Percentiles rank a stretch among this genome's conserved stretches.
These are phyloP conservation scores for Rhagonycha lutea DNA, from an alignment of 2,888 invertebrate genomes.

Conservation along the genomic window DNA sequence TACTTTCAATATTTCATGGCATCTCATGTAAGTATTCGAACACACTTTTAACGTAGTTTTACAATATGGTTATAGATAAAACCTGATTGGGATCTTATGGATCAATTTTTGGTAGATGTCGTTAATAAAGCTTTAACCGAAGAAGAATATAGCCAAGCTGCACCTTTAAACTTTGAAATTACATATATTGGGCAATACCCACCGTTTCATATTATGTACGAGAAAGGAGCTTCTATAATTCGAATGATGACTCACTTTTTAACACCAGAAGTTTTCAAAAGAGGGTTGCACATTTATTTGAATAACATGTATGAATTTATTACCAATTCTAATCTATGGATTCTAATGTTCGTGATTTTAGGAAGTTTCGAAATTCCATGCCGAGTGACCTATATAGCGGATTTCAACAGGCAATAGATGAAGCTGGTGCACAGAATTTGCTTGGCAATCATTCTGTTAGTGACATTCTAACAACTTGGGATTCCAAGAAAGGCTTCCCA, in stretches of 20 bases:
- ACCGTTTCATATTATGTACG: conserved; percentile 5
- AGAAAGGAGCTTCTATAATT: conserved; percentile 17
- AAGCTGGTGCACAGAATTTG: neutral
- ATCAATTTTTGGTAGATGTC: conserved; percentile 53
- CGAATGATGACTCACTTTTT: conserved; percentile 17
- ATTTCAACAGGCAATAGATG: conserved; percentile 38
- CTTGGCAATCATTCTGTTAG: neutral
- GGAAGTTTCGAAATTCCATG: conserved; percentile 32
- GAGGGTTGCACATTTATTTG: conserved; percentile 7
- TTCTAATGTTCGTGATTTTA: conserved; percentile 1
- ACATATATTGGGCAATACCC: conserved; percentile 62
- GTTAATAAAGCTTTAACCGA: conserved; percentile 45
- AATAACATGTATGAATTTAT: conserved; percentile 1
- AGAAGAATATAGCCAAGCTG: conserved; percentile 48
- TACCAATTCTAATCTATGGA: neutral
- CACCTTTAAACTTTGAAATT: conserved; percentile 54
- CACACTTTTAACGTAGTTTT: neutral
- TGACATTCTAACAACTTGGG: conserved; percentile 16
- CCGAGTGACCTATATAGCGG: conserved; percentile 46
- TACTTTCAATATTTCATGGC: conserved; percentile 57
- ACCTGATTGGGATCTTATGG: conserved; percentile 52
- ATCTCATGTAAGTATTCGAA: conserved; percentile 22
- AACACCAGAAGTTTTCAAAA: conserved; percentile 6
- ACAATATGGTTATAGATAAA: conserved; percentile 23
- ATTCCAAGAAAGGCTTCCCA: conserved; percentile 24